Conservation (phyloP, 1,140 invertebrate genomes). For the Helicoverpa armigera region DNA sequence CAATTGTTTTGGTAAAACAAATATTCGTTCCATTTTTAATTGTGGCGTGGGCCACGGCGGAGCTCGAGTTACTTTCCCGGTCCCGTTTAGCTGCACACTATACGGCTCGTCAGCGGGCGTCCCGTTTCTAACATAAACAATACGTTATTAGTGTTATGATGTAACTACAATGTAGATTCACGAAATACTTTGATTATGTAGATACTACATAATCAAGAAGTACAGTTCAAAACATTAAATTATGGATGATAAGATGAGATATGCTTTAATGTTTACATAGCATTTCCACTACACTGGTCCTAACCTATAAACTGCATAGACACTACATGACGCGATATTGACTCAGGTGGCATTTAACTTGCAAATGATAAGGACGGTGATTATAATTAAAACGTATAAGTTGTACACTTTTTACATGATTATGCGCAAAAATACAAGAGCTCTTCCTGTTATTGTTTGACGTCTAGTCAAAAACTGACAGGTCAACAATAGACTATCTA, state of each 20-base stretch:
- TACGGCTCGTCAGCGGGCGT: conserved; percentile 59
- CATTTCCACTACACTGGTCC: neutral
- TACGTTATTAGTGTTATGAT: neutral
- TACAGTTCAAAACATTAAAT: neutral
- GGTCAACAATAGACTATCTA: neutral
- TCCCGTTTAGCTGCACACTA: conserved; percentile 64
- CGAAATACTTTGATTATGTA: no score
- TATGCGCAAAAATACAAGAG: neutral
- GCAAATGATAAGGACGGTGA: neutral
- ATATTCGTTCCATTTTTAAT: conserved; percentile 67
- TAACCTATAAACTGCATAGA: conserved; percentile 27
- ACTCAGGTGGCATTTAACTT: conserved; percentile 15
- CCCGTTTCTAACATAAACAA: conserved; percentile 32
- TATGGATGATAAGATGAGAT: neutral
- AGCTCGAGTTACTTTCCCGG: conserved; percentile 58
- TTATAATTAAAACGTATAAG: neutral
- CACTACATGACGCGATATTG: neutral
- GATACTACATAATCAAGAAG: neutral
- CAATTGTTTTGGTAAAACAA: conserved; percentile 71
- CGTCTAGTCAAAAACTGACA: conserved; percentile 18
- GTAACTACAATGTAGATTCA: neutral
- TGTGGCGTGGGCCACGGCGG: conserved; percentile 63
- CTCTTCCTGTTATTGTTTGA: neutral
- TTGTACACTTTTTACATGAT: neutral
- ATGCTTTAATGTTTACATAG: conserved; percentile 3